Conservation (phyloP, 2,797 vertebrate genomes). For the Steatocranus sp. region DNA sequence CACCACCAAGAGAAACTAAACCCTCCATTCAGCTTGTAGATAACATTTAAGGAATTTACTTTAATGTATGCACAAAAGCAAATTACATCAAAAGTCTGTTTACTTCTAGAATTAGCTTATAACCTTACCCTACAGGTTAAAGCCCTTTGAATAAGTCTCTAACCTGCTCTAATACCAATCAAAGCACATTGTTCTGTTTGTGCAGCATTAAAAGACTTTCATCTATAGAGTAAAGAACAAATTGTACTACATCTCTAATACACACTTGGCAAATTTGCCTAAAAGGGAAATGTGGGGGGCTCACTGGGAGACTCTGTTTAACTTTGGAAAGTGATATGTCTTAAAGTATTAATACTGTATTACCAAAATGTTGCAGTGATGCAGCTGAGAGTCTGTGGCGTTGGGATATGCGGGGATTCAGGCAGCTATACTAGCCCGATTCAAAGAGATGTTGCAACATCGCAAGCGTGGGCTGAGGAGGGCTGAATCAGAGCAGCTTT, state of each 20-base stretch:
- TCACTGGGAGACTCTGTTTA: background rate
- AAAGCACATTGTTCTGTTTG: background rate
- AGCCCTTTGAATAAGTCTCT: background rate
- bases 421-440: background rate
- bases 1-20: background rate
- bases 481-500: background rate
- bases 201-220: background rate
- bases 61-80: background rate
- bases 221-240: background rate
- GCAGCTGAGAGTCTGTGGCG: background rate
- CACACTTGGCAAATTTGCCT: background rate
- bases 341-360: background rate
- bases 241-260: background rate
- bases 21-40: background rate
- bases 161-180: accelerated
- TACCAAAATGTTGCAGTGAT: background rate
- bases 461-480: background rate
- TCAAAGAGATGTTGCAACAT: background rate
- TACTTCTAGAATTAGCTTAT: background rate
- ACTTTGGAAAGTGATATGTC: background rate
- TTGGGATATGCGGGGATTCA: background rate
- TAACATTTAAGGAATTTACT: background rate
- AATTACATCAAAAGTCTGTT: background rate
- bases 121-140: background rate
- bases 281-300: background rate